Base-by-base conservation (phyloP, 2,797 vertebrate species). In the Sphenopsis melanotis region DNA sequence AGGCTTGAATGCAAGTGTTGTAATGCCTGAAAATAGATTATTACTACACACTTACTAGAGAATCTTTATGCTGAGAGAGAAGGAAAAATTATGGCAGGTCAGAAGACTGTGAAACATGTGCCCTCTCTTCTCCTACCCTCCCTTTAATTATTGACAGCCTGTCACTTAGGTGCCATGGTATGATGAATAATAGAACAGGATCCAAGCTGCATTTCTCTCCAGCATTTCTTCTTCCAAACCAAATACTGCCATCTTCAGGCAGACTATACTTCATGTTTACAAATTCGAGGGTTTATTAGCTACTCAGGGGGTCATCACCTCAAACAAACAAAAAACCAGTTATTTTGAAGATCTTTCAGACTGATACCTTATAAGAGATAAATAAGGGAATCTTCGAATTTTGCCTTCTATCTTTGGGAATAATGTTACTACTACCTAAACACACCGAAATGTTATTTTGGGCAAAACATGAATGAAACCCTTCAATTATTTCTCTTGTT, bases 201-300 rank as follows among this genome's bases (percentile, higher is more conserved):
- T 22, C 21, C 86, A 86, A 71, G 13, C 36, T 78, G 23, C 80
- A 56, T 34, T 14, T 42, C 32, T 3, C 4, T 0, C 11, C 30
- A 27, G 39, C 10, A 55, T 83, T 75, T 59, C 50, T 34, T 69
- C 65, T 95, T 93, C 56, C 61, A 85, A 89, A 89, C 39, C 64
- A 95, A 94, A 97, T 42, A 56, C 95, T 96, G 97, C 96, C 97
- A 97, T 92, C 97, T 96, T 85, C 84, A 93, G 97, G 95, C 42
- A 88, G 19, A 53, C 5, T 3, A 12, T 30, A 18, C 34, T 41
- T 72, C 55, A 16, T 8, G 5, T 55, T 79, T 65, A 82, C 24
- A 53, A 39, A n/a, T 19, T 82, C 0, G 1, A 72, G 10, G 18
- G 4, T 4, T 39, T 68, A 70, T 64, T 64, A 37, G 24, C 17